Percentiles rank a stretch among this genome's conserved stretches.
phyloP scores from a whole-genome alignment of 1,140 invertebrate genomes.

The Ladona fulva region DNA sequence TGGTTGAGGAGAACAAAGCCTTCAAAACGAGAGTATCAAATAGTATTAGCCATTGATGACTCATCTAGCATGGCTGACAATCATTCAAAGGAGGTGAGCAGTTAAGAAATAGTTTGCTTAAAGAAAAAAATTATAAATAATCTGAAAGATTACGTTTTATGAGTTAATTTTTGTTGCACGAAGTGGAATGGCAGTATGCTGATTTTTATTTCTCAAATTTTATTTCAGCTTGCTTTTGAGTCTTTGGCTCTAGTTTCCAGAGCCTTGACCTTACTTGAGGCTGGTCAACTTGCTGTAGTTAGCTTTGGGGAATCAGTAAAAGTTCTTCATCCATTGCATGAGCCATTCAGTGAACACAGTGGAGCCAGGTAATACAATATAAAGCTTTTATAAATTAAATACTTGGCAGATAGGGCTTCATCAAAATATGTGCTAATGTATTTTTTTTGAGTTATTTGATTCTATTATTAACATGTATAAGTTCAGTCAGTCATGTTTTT shows the following conservation, averaged over 20 bases:
- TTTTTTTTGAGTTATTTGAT: no score
- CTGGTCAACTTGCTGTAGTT: slow-evolving; percentile 80
- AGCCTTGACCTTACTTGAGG: slow-evolving; percentile 86
- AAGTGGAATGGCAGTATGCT: not conserved
- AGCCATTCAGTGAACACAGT: slow-evolving; percentile 73
- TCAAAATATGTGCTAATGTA: no score
- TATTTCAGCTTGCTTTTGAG: slow-evolving; percentile 73
- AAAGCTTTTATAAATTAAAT: no score
- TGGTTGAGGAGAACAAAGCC: slow-evolving; percentile 95
- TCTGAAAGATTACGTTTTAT: no score
- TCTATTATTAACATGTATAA: no score
- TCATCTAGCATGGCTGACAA: slow-evolving; percentile 89
- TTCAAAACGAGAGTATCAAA: slow-evolving; percentile 92
- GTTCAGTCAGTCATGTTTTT: no score
- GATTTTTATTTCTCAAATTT: slow-evolving; percentile 11
- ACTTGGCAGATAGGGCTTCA: no score
- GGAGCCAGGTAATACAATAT: slow-evolving; percentile 51
- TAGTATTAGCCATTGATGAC: slow-evolving; percentile 94
- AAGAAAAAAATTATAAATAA: no score
- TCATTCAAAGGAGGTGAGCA: slow-evolving; percentile 62
- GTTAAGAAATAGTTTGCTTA: no score
- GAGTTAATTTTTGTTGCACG: no score
- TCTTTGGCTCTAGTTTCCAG: slow-evolving; percentile 85
- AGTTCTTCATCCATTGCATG: slow-evolving; percentile 74
- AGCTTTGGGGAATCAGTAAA: slow-evolving; percentile 85